These are phyloP conservation scores for Drosophila flavopinicola DNA, from an alignment of 2,888 invertebrate species.

Conservation along the genomic window DNA sequence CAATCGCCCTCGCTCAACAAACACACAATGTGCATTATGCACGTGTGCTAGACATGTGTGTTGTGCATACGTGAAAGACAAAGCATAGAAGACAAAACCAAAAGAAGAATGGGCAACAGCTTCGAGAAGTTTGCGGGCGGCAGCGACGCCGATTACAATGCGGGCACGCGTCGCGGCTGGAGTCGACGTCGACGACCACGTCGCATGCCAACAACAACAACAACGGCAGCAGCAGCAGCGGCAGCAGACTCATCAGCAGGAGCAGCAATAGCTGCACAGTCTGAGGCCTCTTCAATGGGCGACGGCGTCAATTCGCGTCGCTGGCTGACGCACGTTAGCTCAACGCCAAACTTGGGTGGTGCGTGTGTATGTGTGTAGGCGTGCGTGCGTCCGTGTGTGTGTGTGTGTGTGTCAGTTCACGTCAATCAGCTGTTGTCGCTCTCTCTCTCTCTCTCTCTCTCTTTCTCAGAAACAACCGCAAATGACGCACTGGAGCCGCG, in stretches of 20 bases:
- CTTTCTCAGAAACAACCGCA: slow-evolving; percentile 52
- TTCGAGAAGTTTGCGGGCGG: slow-evolving; percentile 72
- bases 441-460: slow-evolving; percentile 40
- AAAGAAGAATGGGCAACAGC: slow-evolving; percentile 82
- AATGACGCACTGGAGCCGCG: slow-evolving; percentile 79
- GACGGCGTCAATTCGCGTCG: slow-evolving; percentile 35
- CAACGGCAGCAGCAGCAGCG: slow-evolving; percentile 13
- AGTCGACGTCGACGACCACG: slow-evolving; percentile 49
- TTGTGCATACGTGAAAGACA: too few relatives aligned
- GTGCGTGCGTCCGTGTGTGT: slow-evolving; percentile 18
- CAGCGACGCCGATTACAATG: slow-evolving; percentile 21
- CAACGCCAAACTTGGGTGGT: slow-evolving; percentile 83
- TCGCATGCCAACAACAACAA: slow-evolving; percentile 19
- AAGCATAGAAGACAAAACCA: too few relatives aligned
- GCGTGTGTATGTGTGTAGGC: slow-evolving; percentile 64
- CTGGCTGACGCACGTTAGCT: slow-evolving; percentile 77
- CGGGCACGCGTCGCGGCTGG: slow-evolving; percentile 46
- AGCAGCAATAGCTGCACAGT: slow-evolving; percentile 22
- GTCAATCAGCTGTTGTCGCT: too few relatives aligned
- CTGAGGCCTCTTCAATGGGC: slow-evolving; percentile 10
- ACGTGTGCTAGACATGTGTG: too few relatives aligned
- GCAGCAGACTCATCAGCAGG: slow-evolving; percentile 10
- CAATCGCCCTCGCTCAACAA: too few relatives aligned
- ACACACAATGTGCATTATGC: too few relatives aligned
- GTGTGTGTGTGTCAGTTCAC: slow-evolving; percentile 8